phyloP scores from a whole-genome alignment of 2,888 invertebrate genomes.

The Caenorhabditis macrosperma region DNA sequence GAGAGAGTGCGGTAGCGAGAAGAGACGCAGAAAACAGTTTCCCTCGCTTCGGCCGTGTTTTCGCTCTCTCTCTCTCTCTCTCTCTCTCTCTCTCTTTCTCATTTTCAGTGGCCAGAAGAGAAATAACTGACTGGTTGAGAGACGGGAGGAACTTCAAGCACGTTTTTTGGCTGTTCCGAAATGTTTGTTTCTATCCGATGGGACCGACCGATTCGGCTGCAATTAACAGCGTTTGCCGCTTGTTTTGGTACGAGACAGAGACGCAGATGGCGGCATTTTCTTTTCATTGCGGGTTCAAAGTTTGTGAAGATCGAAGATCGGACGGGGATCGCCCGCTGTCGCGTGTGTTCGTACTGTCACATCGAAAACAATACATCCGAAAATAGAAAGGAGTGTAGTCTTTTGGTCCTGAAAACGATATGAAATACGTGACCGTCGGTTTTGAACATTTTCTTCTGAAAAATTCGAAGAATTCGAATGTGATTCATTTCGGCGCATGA shows the following conservation, averaged over 20 bases:
- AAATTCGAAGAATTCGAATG: too few relatives aligned
- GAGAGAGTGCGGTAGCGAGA: background rate
- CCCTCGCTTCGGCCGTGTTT: background rate
- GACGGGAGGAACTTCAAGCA: background rate
- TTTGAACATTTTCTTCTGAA: background rate
- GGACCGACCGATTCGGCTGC: background rate
- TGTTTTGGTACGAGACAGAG: background rate
- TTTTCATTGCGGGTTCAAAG: background rate
- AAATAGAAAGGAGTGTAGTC: constrained; percentile 8
- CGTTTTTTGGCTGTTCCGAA: background rate
- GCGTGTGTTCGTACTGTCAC: background rate
- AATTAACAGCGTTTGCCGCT: background rate
- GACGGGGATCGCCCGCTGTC: background rate
- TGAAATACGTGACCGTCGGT: background rate
- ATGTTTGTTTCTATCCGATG: background rate
- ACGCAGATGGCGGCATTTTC: background rate
- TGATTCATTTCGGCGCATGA: constrained; percentile 1
- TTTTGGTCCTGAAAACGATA: background rate
- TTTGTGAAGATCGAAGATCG: background rate
- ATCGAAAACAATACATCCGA: constrained; percentile 2
- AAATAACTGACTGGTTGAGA: background rate
- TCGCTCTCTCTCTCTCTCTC: too few relatives aligned
- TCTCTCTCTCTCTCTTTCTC: too few relatives aligned
- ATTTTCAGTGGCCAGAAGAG: background rate
- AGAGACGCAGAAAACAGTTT: constrained; percentile 15